Evolutionary conservation across 2,888 invertebrate genomes (phyloP).

Genomic region (Parasteatoda lunata): DNA sequence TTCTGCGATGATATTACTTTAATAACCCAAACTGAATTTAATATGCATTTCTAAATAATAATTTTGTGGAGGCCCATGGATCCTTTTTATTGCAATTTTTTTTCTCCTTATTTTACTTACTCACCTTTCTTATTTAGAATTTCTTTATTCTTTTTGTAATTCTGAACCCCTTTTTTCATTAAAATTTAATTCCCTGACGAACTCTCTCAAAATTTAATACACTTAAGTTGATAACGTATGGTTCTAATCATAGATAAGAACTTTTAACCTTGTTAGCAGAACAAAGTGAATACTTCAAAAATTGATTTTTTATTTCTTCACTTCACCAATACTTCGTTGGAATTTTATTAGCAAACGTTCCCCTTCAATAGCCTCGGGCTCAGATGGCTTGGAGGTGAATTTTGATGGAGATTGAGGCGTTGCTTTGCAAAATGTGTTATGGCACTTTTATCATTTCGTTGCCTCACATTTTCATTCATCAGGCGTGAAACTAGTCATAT

Average conservation of each 20-base stretch:
- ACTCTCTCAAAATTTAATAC: neutral
- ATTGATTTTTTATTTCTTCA: neutral
- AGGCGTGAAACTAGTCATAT: too few relatives aligned
- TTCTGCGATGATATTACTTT: too few relatives aligned
- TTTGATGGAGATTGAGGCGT: too few relatives aligned
- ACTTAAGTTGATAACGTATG: neutral
- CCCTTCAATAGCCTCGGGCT: constrained; percentile 22
- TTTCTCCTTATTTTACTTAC: too few relatives aligned
- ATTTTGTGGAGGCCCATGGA: too few relatives aligned
- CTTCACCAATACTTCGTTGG: neutral
- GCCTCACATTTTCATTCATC: too few relatives aligned
- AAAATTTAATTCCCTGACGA: neutral
- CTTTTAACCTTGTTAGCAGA: neutral
- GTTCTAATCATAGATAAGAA: neutral
- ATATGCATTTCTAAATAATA: too few relatives aligned
- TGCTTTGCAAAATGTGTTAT: too few relatives aligned
- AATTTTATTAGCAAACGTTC: constrained; percentile 32
- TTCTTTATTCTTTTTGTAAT: neutral
- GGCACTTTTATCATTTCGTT: too few relatives aligned
- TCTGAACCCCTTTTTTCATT: neutral
- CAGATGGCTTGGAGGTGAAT: constrained; percentile 4
- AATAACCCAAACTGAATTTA: too few relatives aligned
- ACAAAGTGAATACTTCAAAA: neutral
- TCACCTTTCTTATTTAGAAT: too few relatives aligned
- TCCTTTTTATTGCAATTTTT: too few relatives aligned